Evolutionary conservation across 2,113 vertebrate genomes (phyloP).

Genomic region (Boulengeromyrus knoepffleri): DNA sequence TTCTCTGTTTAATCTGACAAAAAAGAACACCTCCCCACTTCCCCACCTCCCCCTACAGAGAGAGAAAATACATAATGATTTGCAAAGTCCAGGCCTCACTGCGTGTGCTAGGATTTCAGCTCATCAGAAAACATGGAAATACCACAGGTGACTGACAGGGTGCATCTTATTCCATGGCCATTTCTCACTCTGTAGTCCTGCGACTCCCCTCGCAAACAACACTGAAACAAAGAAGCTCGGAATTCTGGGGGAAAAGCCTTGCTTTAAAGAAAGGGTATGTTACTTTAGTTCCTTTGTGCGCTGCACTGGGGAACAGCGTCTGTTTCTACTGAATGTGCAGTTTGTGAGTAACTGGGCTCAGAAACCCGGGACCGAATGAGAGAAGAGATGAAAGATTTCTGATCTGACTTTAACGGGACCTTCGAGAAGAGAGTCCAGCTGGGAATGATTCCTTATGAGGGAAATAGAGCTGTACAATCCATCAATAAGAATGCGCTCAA

Average conservation of each 20-base stretch:
- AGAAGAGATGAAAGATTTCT: conserved; percentile 14
- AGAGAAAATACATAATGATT: not conserved
- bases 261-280: conserved; percentile 18
- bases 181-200: conserved; percentile 24
- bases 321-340: conserved; percentile 18
- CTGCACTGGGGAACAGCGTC: conserved; percentile 31
- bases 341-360: conserved; percentile 25
- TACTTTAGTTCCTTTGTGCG: conserved; percentile 28
- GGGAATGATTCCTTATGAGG: not conserved
- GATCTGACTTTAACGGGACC: conserved; percentile 28
- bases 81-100: not conserved
- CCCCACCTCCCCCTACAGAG: not conserved
- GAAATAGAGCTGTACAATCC: not conserved
- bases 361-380: conserved; percentile 17
- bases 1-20: conserved; percentile 25
- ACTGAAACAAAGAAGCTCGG: conserved; percentile 32
- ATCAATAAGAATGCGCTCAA: not conserved
- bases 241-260: conserved; percentile 22
- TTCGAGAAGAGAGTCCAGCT: not conserved
- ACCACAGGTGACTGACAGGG: conserved; percentile 36
- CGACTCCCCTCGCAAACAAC: conserved; percentile 12
- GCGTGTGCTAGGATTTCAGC: conserved; percentile 25
- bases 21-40: not conserved
- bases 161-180: conserved; percentile 31
- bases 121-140: conserved; percentile 51